These are phyloP conservation scores for Aleiodes testaceus DNA, from an alignment of 2,888 invertebrate genomes.

Conservation along the genomic window DNA sequence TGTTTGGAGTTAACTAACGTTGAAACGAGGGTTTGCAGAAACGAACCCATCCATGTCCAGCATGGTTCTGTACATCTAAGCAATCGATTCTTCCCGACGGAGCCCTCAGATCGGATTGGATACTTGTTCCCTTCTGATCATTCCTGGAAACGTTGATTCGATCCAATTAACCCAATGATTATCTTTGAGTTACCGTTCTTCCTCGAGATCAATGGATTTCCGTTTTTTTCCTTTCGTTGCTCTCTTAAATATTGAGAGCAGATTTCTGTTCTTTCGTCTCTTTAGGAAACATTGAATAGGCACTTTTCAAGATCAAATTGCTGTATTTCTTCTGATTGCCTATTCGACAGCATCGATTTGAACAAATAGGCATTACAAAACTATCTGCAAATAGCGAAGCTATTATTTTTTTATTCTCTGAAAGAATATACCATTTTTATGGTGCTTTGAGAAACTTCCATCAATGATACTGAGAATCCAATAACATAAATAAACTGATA, in stretches of 20 bases:
- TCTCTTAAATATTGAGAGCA: conserved; percentile 1
- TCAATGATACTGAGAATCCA: background rate
- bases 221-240: background rate
- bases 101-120: conserved; percentile 16
- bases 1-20: conserved; percentile 48
- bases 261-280: background rate
- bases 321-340: conserved; percentile 16
- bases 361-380: too few relatives aligned
- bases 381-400: too few relatives aligned
- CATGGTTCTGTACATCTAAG: conserved; percentile 43
- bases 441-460: background rate
- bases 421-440: background rate
- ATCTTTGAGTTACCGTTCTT: conserved; percentile 43
- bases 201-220: background rate
- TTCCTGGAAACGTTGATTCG: conserved; percentile 23
- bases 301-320: conserved; percentile 1
- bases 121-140: conserved; percentile 1
- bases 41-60: conserved; percentile 43
- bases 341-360: background rate
- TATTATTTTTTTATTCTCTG: conserved; percentile 1
- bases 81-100: conserved; percentile 40
- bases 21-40: conserved; percentile 40
- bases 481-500: conserved; percentile 18
- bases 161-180: conserved; percentile 30
- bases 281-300: background rate